A percentile compares a stretch with the other conserved stretches of the same genome.
These are phyloP conservation scores for Nezara viridula DNA, from an alignment of 2,888 invertebrate species.

Conservation along the genomic window DNA sequence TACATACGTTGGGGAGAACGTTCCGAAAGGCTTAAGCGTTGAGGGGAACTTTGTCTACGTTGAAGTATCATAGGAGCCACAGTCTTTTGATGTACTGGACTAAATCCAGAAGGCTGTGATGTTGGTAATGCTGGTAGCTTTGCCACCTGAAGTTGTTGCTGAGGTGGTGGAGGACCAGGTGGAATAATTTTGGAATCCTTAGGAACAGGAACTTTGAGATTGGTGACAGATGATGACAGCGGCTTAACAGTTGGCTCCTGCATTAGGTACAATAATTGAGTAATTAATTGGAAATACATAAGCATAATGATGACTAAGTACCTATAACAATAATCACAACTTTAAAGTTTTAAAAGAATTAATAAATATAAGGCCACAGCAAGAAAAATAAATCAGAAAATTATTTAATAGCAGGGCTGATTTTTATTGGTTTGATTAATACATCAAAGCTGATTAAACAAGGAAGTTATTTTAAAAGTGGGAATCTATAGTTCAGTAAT, in stretches of 20 bases:
- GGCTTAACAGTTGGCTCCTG: not conserved
- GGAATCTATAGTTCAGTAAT: too few relatives aligned
- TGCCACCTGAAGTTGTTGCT: slow-evolving; percentile 30
- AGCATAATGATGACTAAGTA: not conserved
- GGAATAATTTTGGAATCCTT: not conserved
- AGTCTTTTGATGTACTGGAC: slow-evolving; percentile 37
- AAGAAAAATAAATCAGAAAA: too few relatives aligned
- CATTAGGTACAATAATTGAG: not conserved
- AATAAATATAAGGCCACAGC: too few relatives aligned
- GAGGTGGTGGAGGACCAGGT: not conserved
- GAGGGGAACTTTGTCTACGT: slow-evolving; percentile 30
- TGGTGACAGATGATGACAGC: not conserved
- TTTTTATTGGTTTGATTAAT: too few relatives aligned
- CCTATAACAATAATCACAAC: not conserved
- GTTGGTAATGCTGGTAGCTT: not conserved
- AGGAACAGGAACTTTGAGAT: slow-evolving; percentile 9
- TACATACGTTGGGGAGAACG: slow-evolving; percentile 15
- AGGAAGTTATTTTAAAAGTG: too few relatives aligned
- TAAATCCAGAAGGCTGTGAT: slow-evolving; percentile 15
- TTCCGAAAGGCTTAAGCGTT: slow-evolving; percentile 1
- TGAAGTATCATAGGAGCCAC: slow-evolving; percentile 23
- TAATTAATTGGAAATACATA: not conserved
- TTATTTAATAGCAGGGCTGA: too few relatives aligned
- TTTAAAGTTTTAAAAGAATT: not conserved
- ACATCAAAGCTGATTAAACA: too few relatives aligned